Percentiles rank a stretch among this genome's conserved stretches.
These are phyloP conservation scores for Drosophila greeni DNA, from an alignment of 2,888 invertebrate species.

Conservation along the genomic window DNA sequence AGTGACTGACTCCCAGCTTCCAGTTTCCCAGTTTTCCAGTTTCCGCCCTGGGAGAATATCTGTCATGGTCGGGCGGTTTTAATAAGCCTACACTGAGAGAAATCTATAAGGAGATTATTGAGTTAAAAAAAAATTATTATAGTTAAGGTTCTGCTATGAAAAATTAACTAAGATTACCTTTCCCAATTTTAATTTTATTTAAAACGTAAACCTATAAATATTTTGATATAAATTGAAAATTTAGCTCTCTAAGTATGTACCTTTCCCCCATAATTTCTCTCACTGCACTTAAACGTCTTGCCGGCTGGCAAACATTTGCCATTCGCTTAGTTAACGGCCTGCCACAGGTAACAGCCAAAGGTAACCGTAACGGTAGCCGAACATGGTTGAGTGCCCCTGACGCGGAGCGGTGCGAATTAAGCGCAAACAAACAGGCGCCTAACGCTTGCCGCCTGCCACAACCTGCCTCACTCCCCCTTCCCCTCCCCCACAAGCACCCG, in stretches of 20 bases:
- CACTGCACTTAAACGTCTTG: slow-evolving; percentile 66
- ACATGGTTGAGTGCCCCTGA: slow-evolving; percentile 63
- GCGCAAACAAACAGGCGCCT: slow-evolving; percentile 46
- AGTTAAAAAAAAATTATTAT: not conserved
- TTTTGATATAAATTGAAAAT: no score
- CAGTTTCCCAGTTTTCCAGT: slow-evolving; percentile 2
- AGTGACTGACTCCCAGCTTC: slow-evolving; percentile 38
- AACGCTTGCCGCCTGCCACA: not conserved
- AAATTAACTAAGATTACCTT: not conserved
- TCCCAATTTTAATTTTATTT: no score
- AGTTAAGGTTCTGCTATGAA: not conserved
- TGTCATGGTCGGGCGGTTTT: slow-evolving; percentile 23
- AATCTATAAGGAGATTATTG: not conserved
- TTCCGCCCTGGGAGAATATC: slow-evolving; percentile 12
- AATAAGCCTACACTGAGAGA: slow-evolving; percentile 22
- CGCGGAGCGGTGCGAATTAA: slow-evolving; percentile 49
- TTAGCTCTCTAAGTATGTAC: no score
- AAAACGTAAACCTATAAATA: no score
- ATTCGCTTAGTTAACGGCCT: slow-evolving; percentile 73
- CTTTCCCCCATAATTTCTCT: not conserved
- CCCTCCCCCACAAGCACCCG: not conserved
- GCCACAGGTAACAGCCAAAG: slow-evolving; percentile 58
- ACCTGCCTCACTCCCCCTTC: not conserved
- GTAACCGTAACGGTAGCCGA: slow-evolving; percentile 34
- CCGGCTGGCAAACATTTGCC: slow-evolving; percentile 71